Conservation (phyloP, 2,888 invertebrate species). For the Agrochola litura region DNA sequence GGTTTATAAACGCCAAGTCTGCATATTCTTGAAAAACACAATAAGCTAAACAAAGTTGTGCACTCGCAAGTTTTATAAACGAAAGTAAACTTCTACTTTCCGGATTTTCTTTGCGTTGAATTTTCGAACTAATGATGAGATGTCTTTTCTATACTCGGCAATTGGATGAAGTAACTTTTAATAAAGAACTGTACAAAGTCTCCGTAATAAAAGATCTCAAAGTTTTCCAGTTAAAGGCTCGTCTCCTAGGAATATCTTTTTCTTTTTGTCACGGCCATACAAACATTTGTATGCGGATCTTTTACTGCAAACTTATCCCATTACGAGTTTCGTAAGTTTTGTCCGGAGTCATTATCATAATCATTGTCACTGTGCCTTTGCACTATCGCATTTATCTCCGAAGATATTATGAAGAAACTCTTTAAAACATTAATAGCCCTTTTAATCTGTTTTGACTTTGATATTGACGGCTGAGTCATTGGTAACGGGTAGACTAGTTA, state of each 20-base stretch:
- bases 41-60: constrained; percentile 14
- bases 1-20: background rate
- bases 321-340: constrained; percentile 66
- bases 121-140: constrained; percentile 27
- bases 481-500: constrained; percentile 15
- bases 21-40: constrained; percentile 14
- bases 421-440: background rate
- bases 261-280: constrained; percentile 51
- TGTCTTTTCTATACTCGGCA: constrained; percentile 6
- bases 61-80: constrained; percentile 3
- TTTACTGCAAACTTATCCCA: constrained; percentile 75
- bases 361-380: constrained; percentile 37
- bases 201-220: constrained; percentile 50
- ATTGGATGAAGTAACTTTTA: constrained; percentile 34
- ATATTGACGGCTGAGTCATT: constrained; percentile 30
- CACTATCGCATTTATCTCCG: constrained; percentile 17
- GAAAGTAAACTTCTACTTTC: constrained; percentile 11
- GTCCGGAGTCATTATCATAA: constrained; percentile 62
- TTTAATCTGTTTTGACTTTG: constrained; percentile 24
- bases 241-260: constrained; percentile 42
- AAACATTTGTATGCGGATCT: constrained; percentile 74
- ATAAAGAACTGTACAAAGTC: constrained; percentile 44
- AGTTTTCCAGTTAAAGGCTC: constrained; percentile 48
- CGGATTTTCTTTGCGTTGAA: constrained; percentile 2
- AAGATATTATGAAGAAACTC: constrained; percentile 25